A percentile compares a stretch with the other conserved stretches of the same genome.
These are phyloP conservation scores for Struthidea cinerea DNA, from an alignment of 2,113 vertebrate species.

Conservation along the genomic window DNA sequence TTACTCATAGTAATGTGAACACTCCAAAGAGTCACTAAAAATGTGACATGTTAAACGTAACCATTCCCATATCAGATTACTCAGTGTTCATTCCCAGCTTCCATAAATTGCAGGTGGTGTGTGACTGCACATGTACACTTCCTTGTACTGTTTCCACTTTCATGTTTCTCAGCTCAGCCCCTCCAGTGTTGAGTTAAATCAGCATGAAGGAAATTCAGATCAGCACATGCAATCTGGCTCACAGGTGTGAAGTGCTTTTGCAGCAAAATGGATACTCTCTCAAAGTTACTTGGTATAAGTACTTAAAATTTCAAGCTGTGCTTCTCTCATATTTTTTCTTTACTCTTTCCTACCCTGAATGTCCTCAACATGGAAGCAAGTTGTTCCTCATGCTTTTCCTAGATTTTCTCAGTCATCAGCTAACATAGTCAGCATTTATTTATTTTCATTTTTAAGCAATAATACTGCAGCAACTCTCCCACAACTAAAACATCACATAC, in stretches of 20 bases:
- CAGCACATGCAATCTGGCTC: slow-evolving; percentile 47
- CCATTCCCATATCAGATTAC: slow-evolving; percentile 45
- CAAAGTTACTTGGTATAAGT: slow-evolving; percentile 17
- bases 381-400: slow-evolving; percentile 51
- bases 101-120: slow-evolving; percentile 57
- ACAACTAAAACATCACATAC: slow-evolving; percentile 62
- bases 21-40: slow-evolving; percentile 46
- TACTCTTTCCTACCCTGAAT: slow-evolving; percentile 43
- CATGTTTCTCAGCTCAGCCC: slow-evolving; percentile 47
- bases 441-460: slow-evolving; percentile 58
- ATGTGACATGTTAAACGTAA: slow-evolving; percentile 15
- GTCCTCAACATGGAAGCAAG: slow-evolving; percentile 28
- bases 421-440: slow-evolving; percentile 57
- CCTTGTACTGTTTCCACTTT: slow-evolving; percentile 33
- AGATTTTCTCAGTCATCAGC: slow-evolving; percentile 51
- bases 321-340: slow-evolving; percentile 30
- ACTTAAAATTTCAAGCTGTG: slow-evolving; percentile 42
- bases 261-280: slow-evolving; percentile 4
- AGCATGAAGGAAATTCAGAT: slow-evolving; percentile 47
- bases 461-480: slow-evolving; percentile 50
- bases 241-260: slow-evolving; percentile 30
- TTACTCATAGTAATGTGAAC: slow-evolving; percentile 43
- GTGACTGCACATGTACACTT: slow-evolving; percentile 30
- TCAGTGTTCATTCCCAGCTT: slow-evolving; percentile 39
- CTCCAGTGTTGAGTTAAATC: slow-evolving; percentile 49